Base-by-base conservation (phyloP, 2,113 vertebrate genomes). In the Procavia capensis region DNA sequence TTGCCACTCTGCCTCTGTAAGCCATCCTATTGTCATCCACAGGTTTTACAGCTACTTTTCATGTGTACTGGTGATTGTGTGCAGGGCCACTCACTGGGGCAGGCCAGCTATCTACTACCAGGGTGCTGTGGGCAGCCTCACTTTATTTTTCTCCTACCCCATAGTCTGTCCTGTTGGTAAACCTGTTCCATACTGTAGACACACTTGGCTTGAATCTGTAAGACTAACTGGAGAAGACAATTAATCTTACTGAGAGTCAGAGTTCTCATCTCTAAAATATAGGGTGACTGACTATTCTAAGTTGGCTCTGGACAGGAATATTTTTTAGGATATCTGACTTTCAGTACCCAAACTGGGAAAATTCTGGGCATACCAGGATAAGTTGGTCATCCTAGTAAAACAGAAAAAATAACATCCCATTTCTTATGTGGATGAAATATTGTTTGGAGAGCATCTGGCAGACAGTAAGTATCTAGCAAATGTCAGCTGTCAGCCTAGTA, bases 191-290 rank as follows among this genome's bases (percentile, higher is more conserved):
- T 11, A 10, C 31, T 79, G 41, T 17, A 72, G 85, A 83, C 47
- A 43, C 19, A 76, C 4, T 45, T 91, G 61, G n/a, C 61, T 85
- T 68, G 82, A 92, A 90, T 88, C 59, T 86, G 19, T 54, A 63
- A 86, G 80, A 34, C 63, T 90, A 61, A 14, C 9, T 70, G 27
- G 61, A 47, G 78, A 66, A 94, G 6, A 41, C 47, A 43, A 43
- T n/a, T 14, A 31, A 91, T 76, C 64, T 83, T 36, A 70, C 76
- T 43, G 43, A 84, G 36, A 76, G 39, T 39, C 24, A 22, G 57
- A 5, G n/a, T 25, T 22, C 13, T 96, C 31, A 41, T 91, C 20
- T 80, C 24, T 14, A 72, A 72, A 89, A 66, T 31, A 64, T 10
- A 36, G 36, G 3, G 36, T 54, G 11, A 88, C n/a, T 61, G 41